Evolutionary conservation across 2,113 vertebrate genomes (phyloP), one percentile per base, ranked within the genome.

Genomic region (Peromyscus polionotus): DNA sequence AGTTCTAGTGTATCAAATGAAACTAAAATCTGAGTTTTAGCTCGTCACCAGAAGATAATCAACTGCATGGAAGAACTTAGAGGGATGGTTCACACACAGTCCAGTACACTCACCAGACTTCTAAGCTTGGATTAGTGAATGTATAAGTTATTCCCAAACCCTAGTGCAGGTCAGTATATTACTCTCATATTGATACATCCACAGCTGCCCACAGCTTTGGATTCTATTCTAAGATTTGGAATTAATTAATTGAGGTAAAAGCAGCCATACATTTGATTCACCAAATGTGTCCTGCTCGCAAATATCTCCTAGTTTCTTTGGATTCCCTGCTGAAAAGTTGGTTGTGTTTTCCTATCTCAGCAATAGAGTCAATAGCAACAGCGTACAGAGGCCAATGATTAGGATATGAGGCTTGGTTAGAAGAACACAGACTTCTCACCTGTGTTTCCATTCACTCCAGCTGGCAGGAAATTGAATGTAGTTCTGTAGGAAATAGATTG

Each of bases 301-400:
- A 63, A 86, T 90, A 98, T 72, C 45, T 97, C 77, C 96, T 94
- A 45, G 45, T 95, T 98, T 97, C 95, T 94, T 97, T 97, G 93
- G 90, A 97, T 92, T 77, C 28, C 95, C 9, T 67, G 77, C 61
- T 97, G 85, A 90, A 75, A 87, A 95, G 57, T 93, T 57, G 9
- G 45, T 48, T 13, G 14, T 88, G 22, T 85, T 96, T 97, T 98
- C 96, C 45, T 95, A 17, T 93, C 77, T 97, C 97, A 95, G 51
- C 88, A 96, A 79, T 57, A 81, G 68, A 97, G 76, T 97, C 93
- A 88, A 28, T 96, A 73, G 63, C 84, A 95, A 92, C 83, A 89
- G 59, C 72, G 28, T 26, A 42, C 59, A 59, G 4, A 75, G 85
- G 65, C 96, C 96, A 91, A 92, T 93, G 97, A 73, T 96, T 97